Evolutionary conservation across 2,797 vertebrate species (phyloP).

Genomic region (Myiothlypis coronata): DNA sequence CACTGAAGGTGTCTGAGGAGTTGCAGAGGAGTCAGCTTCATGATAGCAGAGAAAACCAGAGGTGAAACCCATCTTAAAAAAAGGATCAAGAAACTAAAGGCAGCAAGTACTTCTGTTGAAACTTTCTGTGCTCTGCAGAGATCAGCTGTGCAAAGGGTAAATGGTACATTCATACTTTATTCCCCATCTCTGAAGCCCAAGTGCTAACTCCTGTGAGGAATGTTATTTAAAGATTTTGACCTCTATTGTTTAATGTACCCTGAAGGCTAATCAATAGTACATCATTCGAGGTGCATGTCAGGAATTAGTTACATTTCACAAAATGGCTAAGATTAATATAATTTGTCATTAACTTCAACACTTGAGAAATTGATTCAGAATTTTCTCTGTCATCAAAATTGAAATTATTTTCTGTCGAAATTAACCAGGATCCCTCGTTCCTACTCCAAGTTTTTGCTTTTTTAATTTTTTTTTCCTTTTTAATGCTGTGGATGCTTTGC

Average conservation of each 20-base stretch:
- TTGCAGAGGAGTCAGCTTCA: background rate
- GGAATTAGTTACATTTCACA: background rate
- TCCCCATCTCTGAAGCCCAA: background rate
- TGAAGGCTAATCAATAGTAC: background rate
- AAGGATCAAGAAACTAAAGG: background rate
- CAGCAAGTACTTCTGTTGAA: background rate
- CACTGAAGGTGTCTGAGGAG: background rate
- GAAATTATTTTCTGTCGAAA: slow-evolving; percentile 21
- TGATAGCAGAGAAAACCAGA: background rate
- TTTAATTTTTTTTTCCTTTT: background rate
- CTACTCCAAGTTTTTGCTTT: background rate
- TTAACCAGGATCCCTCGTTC: background rate
- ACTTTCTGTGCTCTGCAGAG: background rate
- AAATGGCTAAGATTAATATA: background rate
- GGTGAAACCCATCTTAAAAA: background rate
- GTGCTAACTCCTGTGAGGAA: background rate
- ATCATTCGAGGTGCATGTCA: background rate
- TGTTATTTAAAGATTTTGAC: background rate
- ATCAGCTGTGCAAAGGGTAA: background rate
- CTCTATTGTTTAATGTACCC: background rate
- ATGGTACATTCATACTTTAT: background rate
- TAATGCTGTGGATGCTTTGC: background rate
- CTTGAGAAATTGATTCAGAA: background rate
- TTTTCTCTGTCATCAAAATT: slow-evolving; percentile 16
- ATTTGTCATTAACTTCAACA: background rate